Evolutionary conservation across 2,888 invertebrate genomes (phyloP).

Genomic region (Plebejus anna): DNA sequence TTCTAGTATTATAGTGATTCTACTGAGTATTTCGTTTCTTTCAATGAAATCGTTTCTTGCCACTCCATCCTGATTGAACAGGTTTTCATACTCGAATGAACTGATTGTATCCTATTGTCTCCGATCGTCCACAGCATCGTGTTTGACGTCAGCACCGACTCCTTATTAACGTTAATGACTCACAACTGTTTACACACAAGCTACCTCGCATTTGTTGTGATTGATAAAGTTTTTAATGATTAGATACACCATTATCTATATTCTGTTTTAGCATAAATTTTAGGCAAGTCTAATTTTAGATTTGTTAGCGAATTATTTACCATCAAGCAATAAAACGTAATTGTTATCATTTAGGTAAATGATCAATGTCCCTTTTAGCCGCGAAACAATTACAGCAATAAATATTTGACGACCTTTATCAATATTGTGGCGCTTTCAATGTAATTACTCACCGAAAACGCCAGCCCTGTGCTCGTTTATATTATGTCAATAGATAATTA

Average conservation of each 20-base stretch:
- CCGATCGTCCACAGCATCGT: conserved; percentile 34
- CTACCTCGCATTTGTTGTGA: not conserved
- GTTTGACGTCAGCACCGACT: conserved; percentile 33
- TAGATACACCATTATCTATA: not conserved
- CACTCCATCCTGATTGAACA: conserved; percentile 20
- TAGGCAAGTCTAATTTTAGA: not conserved
- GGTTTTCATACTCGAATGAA: conserved; percentile 42
- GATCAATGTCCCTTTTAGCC: not conserved
- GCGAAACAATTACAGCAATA: not conserved
- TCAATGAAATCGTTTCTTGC: not conserved
- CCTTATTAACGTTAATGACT: conserved; percentile 30
- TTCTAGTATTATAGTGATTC: not conserved
- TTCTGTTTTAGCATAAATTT: not conserved
- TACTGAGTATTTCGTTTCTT: not conserved
- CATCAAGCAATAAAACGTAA: not conserved
- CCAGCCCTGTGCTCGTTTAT: conserved; percentile 49
- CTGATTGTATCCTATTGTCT: conserved; percentile 43
- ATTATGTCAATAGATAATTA: conserved; percentile 42
- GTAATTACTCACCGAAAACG: conserved; percentile 16
- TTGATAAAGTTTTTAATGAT: not conserved
- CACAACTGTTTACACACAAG: conserved; percentile 4
- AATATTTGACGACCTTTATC: conserved; percentile 21
- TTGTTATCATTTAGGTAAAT: not conserved
- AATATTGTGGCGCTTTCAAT: conserved; percentile 34
- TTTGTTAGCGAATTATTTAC: not conserved